Conservation (phyloP, 1,140 invertebrate species). For the Arion vulgaris region DNA sequence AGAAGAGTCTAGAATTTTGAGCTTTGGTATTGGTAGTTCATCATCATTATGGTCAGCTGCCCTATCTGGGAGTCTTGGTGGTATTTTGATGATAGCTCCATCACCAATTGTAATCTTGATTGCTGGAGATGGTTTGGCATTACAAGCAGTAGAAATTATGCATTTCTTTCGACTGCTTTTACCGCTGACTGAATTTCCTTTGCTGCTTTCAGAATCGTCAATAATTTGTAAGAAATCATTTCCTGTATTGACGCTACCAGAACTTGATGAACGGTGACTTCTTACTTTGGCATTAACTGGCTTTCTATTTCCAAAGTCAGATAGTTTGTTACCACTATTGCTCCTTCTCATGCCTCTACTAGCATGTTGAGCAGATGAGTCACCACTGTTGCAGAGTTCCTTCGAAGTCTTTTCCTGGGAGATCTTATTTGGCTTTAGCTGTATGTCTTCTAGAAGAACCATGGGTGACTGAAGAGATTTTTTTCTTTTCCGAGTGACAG, state of each 20-base stretch:
- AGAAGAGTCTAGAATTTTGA: constrained; percentile 29
- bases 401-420: constrained; percentile 15
- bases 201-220: constrained; percentile 19
- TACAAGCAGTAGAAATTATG: not conserved
- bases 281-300: not conserved
- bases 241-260: constrained; percentile 2
- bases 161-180: constrained; percentile 24
- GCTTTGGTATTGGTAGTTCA: constrained; percentile 13
- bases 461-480: constrained; percentile 22
- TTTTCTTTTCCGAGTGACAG: constrained; percentile 20
- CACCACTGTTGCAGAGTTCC: not conserved
- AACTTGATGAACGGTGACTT: constrained; percentile 26
- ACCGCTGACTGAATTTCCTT: not conserved
- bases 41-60: not conserved
- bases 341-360: constrained; percentile 2
- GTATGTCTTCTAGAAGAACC: constrained; percentile 37
- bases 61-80: constrained; percentile 21
- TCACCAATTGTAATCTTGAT: constrained; percentile 39
- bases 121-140: constrained; percentile 31
- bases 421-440: constrained; percentile 7
- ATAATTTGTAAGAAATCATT: constrained; percentile 14
- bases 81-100: constrained; percentile 37
- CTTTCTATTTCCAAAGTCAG: constrained; percentile 11
- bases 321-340: constrained; percentile 15
- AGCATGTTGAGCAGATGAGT: not conserved